Base-by-base conservation (phyloP, 2,888 invertebrate species). In the Acanthosepion pharaonis region DNA sequence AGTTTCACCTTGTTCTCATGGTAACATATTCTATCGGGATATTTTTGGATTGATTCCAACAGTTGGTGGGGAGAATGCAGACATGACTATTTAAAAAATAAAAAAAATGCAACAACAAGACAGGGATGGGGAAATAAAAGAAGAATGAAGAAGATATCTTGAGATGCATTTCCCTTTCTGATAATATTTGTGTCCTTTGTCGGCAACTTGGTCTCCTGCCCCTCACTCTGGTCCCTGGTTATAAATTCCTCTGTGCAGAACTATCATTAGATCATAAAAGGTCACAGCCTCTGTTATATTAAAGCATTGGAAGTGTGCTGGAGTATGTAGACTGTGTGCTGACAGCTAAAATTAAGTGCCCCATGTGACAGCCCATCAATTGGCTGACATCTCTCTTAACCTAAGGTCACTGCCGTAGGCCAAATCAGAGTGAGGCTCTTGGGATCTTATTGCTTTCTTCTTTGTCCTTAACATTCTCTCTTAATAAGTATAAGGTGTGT, bases 301-400 rank as follows among this genome's bases (percentile, higher is more conserved):
- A 33, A 78, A 78, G 78, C 78, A n/a, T n/a, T 78, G n/a, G n/a
- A 78, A 78, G n/a, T 78, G 78, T 78, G n/a, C 78, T 3, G 78
- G 78, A 78, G 15, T n/a, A 78, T 78, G 78, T 78, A n/a, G n/a
- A 78, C 78, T n/a, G 78, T 78, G n/a, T n/a, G 33, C 78, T 78
- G 78, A 78, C 78, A 78, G 78, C 78, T 78, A 78, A 78, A 78
- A 78, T 78, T 78, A 78, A 78, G 78, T 78, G 78, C 78, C 78
- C 78, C n/a, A 78, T 33, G 33, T 78, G 78, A 78, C 78, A 78
- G 78, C 78, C 78, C 78, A 78, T 78, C n/a, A 78, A 78, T 78
- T 78, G 78, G n/a, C 78, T 33, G n/a, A 78, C 78, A n/a, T 78
- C 15, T 78, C 78, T 78, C 20, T 23, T 78, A 15, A 78, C 78